Conservation (phyloP, 1,140 invertebrate genomes). For the Leptopilina clavipes region DNA sequence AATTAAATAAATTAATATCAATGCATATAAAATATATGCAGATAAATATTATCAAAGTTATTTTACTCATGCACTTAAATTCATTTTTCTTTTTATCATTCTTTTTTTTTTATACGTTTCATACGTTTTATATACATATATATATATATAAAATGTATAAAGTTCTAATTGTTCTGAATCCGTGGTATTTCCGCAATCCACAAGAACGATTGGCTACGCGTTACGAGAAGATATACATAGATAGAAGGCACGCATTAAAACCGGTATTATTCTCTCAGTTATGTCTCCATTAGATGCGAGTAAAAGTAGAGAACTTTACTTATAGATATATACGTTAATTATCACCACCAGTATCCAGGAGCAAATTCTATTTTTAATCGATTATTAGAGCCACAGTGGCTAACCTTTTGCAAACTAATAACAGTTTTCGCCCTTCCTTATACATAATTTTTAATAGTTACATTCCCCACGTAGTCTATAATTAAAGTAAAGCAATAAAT, state of each 20-base stretch:
- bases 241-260: slow-evolving; percentile 20
- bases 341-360: not conserved
- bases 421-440: not conserved
- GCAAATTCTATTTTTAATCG: slow-evolving; percentile 6
- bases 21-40: slow-evolving; percentile 20
- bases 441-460: not conserved
- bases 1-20: not conserved
- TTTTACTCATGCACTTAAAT: slow-evolving; percentile 1
- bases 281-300: slow-evolving; percentile 25
- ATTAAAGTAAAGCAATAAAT: not conserved
- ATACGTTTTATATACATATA: not conserved
- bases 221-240: slow-evolving; percentile 31
- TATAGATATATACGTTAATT: slow-evolving; percentile 13
- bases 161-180: slow-evolving; percentile 19
- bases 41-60: slow-evolving; percentile 22
- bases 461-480: not conserved
- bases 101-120: no score
- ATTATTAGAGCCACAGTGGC: not conserved
- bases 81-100: not conserved
- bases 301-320: slow-evolving; percentile 19
- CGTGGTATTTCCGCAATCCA: slow-evolving; percentile 27
- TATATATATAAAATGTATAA: not conserved
- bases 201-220: slow-evolving; percentile 2
- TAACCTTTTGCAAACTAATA: slow-evolving; percentile 6
- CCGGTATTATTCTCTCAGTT: slow-evolving; percentile 31